Evolutionary conservation across 1,140 invertebrate species (phyloP).

Genomic region (Eueides isabella): DNA sequence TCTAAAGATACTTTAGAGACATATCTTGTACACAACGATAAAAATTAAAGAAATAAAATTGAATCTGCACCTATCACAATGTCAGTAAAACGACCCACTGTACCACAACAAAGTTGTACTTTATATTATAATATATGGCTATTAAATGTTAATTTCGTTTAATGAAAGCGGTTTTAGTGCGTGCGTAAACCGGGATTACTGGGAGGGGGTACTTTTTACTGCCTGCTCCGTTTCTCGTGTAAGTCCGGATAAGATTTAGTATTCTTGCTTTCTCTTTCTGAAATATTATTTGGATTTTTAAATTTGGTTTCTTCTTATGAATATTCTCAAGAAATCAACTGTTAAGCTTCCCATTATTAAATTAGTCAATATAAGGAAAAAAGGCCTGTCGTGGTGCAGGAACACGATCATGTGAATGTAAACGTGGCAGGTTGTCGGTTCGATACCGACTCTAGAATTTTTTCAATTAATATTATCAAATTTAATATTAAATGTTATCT

Average conservation of each 20-base stretch:
- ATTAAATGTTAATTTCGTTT: slow-evolving; percentile 78
- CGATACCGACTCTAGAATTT: no score
- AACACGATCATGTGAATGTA: no score
- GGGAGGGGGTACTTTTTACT: slow-evolving; percentile 66
- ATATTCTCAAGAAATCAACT: no score
- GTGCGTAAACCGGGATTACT: slow-evolving; percentile 70
- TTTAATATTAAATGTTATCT: no score
- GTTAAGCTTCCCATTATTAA: no score
- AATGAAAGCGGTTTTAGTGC: slow-evolving; percentile 74
- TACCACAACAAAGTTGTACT: not conserved
- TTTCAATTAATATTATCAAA: no score
- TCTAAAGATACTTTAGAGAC: no score
- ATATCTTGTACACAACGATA: not conserved
- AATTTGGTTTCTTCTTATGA: not conserved
- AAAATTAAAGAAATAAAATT: not conserved
- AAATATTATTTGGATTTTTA: not conserved
- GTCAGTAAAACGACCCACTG: not conserved
- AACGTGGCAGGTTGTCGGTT: no score
- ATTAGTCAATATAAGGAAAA: no score
- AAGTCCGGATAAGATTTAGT: slow-evolving; percentile 44
- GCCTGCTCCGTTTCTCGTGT: slow-evolving; percentile 57
- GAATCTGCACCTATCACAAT: not conserved
- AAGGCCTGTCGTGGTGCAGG: no score
- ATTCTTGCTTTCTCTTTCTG: slow-evolving; percentile 17
- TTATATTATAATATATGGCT: slow-evolving; percentile 67